Evolutionary conservation across 2,113 vertebrate species (phyloP).

Genomic region (Nycticorax nycticorax): DNA sequence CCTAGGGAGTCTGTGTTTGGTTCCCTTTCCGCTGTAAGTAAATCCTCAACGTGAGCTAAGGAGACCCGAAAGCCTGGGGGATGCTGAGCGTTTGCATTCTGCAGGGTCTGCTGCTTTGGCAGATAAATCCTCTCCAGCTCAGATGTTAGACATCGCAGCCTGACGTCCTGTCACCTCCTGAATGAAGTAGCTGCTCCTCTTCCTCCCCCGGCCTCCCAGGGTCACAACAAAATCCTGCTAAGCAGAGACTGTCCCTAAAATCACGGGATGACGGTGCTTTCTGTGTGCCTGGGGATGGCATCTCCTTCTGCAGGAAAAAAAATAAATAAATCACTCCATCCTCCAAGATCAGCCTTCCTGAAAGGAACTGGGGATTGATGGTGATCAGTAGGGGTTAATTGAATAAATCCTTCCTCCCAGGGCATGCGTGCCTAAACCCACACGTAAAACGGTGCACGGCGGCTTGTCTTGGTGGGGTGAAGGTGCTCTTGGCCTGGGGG

Average conservation of each 20-base stretch:
- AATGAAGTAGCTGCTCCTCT: not conserved
- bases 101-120: not conserved
- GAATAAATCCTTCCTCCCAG: not conserved
- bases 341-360: not conserved
- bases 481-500: not conserved
- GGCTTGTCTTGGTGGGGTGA: too few species aligned
- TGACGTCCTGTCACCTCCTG: not conserved
- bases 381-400: not conserved
- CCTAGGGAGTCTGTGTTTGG: not conserved
- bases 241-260: not conserved
- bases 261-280: not conserved
- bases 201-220: not conserved
- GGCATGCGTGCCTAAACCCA: not conserved
- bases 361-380: not conserved
- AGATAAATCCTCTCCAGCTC: not conserved
- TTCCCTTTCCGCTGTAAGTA: not conserved
- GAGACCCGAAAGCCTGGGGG: not conserved
- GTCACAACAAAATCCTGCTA: not conserved
- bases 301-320: not conserved
- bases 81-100: fast-evolving
- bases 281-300: not conserved
- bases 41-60: not conserved
- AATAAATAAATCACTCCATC: not conserved
- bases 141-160: not conserved
- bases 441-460: fast-evolving